Base-by-base conservation (phyloP, 2,888 invertebrate species). In the Clusia tigrina region DNA sequence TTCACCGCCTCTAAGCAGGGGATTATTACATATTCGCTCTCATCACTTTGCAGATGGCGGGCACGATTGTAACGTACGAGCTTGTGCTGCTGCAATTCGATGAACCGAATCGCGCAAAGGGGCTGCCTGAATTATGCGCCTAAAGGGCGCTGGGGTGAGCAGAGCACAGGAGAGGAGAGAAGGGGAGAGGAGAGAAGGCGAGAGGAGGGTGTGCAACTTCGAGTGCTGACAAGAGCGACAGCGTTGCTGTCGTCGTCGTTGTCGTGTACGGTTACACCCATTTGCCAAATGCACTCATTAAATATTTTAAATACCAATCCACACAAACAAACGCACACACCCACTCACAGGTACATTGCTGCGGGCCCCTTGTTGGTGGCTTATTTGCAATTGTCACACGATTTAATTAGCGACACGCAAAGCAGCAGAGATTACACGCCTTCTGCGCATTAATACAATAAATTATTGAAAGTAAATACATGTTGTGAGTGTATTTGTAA, bases 51-150 rank as follows among this genome's bases (percentile, higher is more conserved):
- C 79, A 88, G 88, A 87, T 87, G 68, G 88, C 88, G 37, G 89
- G 88, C 42, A 87, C 88, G 12, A 87, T 90, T 62, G 84, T 89
- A 3, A 89, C 89, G 54, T 89, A 89, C 69, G 89, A 90, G 76
- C 83, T 90, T 46, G 89, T 90, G n/a, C 80, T 90, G 58, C 77
- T 90, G 67, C 89, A 90, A 77, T 89, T 89, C 69, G 86, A 82
- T 67, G 82, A 80, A 67, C 77, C 80, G 32, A 78, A 75, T 70
- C 78, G 81, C 18, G 67, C 70, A 25, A 75, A 76, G 55, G 82
- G 81, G 23, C 67, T 83, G 56, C 65, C 70, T 48, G 74, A 78
- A 37, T 64, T 81, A 67, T 83, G 83, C 57, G 70, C 67, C 55
- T 80, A 68, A 73, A 80, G 85, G 17, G 85, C 86, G 0, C 80